Evolutionary conservation across 2,888 invertebrate species (phyloP).

Genomic region (Apamea sordens): DNA sequence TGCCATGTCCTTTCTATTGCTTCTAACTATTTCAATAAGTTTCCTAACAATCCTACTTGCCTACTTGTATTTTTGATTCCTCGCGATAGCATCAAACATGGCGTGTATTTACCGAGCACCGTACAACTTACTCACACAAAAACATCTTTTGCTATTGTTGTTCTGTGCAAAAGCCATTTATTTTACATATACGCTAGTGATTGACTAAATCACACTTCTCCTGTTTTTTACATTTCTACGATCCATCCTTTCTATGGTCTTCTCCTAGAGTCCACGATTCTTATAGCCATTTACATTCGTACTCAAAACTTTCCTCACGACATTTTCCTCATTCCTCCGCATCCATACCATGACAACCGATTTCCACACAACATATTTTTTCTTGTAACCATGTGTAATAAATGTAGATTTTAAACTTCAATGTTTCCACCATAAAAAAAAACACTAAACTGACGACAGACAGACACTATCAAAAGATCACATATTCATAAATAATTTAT

Average conservation of each 20-base stretch:
- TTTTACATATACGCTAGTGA: no score
- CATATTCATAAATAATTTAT: constrained; percentile 4
- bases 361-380: background rate
- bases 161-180: no score
- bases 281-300: background rate
- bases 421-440: background rate
- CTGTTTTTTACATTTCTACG: no score
- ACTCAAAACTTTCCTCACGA: background rate
- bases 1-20: background rate
- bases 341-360: background rate
- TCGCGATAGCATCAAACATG: background rate
- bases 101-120: no score
- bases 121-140: no score
- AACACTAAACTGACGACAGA: background rate
- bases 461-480: background rate
- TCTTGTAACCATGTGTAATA: background rate
- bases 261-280: no score
- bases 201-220: no score
- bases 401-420: background rate
- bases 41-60: background rate
- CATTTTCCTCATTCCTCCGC: no score
- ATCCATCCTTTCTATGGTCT: no score
- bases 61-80: background rate
- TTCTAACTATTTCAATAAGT: background rate
- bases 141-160: no score